phyloP scores from a whole-genome alignment of 2,797 vertebrate species.

The Falco naumanni region DNA sequence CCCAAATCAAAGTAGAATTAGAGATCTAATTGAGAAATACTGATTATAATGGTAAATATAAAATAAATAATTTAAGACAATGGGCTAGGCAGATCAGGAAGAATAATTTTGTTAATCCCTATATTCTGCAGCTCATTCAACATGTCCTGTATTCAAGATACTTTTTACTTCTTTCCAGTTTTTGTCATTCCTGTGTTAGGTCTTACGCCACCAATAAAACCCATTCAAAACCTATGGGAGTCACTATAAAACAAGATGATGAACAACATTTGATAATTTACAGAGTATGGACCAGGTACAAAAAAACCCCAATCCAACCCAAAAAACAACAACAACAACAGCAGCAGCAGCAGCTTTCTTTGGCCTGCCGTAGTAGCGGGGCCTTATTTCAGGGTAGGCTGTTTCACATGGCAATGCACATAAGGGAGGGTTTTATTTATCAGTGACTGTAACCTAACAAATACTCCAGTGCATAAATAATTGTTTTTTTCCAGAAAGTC shows the following conservation, averaged over 20 bases:
- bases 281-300: not conserved
- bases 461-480: not conserved
- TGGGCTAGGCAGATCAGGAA: not conserved
- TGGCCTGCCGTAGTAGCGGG: not conserved
- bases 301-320: accelerated
- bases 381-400: not conserved
- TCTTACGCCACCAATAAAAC: not conserved
- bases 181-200: not conserved
- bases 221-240: not conserved
- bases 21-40: not conserved
- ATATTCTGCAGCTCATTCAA: not conserved
- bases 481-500: not conserved
- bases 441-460: not conserved
- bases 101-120: not conserved
- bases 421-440: not conserved
- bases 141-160: not conserved
- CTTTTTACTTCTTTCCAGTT: not conserved
- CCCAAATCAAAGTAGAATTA: not conserved
- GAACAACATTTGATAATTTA: not conserved
- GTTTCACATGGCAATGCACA: accelerated
- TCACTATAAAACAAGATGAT: not conserved
- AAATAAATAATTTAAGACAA: not conserved
- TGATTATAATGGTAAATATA: not conserved
- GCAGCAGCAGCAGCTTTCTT: accelerated
- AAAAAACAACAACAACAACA: not conserved